Evolutionary conservation across 1,140 invertebrate genomes (phyloP), one percentile per base, ranked within the genome.

Genomic region (Atta texana): DNA sequence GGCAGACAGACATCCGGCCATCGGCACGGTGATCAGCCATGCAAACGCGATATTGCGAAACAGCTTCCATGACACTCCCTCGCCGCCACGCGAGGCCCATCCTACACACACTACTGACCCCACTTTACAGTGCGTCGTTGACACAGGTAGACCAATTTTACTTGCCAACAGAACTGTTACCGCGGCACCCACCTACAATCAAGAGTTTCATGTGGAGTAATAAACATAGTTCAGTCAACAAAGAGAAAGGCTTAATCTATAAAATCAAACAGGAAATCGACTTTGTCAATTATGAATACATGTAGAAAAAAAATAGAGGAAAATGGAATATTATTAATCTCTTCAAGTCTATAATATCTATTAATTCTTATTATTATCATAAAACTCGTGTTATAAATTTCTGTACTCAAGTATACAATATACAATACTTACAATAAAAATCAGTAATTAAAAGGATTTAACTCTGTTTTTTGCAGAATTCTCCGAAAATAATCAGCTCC

Each of bases 51-150:
- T 99, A 94, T 99, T 99, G 89, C 98, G 96, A 88, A 97, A 97
- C 51, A 99, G 95, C 94, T 96, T 97, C 98, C 98, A 99, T 93
- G 99, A 98, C 24, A 99, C 98, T 34, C 97, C 96, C 94, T 97
- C 94, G 77, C 94, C 93, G 10, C 94, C 94, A 0, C 91, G 91
- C 0, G 93, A 95, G 88, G 91, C 93, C 94, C 93, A 98, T 14
- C 98, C 98, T 44, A 99, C 98, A 93, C 97, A 98, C 12, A 99
- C 98, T 5, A 99, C 98, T 14, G 98, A 99, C 24, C 99, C 99
- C 7, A 99, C 99, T 96, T 99, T 99, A 94, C 99, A 99, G 95
- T 99, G 99, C 0, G 99, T 99, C 5, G 99, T 99, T 87, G 98
- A 99, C 89, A 99, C 98, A n/a, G 99, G 99, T 91, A 99, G 96